Evolutionary conservation across 2,888 invertebrate species (phyloP).

Genomic region (Cylindroiulus punctatus): DNA sequence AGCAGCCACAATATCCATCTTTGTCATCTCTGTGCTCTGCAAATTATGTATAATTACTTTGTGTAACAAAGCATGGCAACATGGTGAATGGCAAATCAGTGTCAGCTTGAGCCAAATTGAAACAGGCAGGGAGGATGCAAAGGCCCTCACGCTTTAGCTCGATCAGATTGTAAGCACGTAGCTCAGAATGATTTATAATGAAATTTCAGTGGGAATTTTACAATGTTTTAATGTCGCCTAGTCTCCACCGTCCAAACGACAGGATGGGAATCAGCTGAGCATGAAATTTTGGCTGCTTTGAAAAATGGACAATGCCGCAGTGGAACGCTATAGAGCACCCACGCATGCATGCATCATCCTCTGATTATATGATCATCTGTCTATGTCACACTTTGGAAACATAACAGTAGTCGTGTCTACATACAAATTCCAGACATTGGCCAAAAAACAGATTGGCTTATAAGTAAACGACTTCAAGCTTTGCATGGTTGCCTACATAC

Average conservation of each 20-base stretch:
- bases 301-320: conserved; percentile 25
- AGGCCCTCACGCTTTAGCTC: conserved; percentile 20
- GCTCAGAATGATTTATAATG: conserved; percentile 25
- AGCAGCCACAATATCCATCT: conserved; percentile 37
- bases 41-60: conserved; percentile 40
- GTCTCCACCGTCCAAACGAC: background rate
- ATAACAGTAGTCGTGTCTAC: background rate
- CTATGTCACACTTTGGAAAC: background rate
- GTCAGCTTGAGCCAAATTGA: conserved; percentile 29
- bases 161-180: conserved; percentile 23
- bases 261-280: background rate
- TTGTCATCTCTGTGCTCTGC: conserved; percentile 11
- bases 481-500: no score
- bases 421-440: background rate
- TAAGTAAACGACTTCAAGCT: background rate
- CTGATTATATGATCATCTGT: conserved; percentile 31
- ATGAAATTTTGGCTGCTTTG: conserved; percentile 1
- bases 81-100: conserved; percentile 35
- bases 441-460: background rate
- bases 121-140: conserved; percentile 17
- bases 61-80: conserved; percentile 37
- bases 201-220: conserved; percentile 20
- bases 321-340: background rate
- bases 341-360: conserved; percentile 28
- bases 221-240: conserved; percentile 1